Evolutionary conservation across 2,113 vertebrate genomes (phyloP), one percentile per base, ranked within the genome.

Genomic region (Dicentrarchus labrax): DNA sequence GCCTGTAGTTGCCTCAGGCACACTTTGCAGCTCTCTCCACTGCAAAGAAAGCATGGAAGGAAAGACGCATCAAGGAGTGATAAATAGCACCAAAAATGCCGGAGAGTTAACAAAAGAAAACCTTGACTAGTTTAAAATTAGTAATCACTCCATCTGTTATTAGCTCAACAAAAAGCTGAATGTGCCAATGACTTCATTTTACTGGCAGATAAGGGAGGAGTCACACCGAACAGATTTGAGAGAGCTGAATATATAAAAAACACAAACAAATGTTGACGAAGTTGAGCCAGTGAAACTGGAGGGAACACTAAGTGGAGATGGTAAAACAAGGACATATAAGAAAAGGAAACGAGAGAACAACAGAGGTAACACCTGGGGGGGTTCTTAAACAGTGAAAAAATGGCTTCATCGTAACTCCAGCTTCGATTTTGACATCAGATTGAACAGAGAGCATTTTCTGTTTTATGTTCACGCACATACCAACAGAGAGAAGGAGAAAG

Each of bases 101-200:
- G 8, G 4, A 16, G 12, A 76, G 16, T 64, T 0, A 3, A 67
- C 56, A 72, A 80, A 67, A 36, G 22, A 36, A 13, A 60, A 47
- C 19, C 59, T 85, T 79, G 11, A 54, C 50, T 56, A n/a, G 61
- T 71, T 80, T 38, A 65, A 81, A 80, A 81, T 65, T 38, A 73
- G 24, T 72, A 48, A 86, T 41, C 54, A 59, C 38, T 86, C 91
- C 86, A 89, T 93, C 88, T 90, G 91, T 65, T 86, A 71, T 71
- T 73, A 85, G 79, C 50, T 61, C 59, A 66, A 72, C 80, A 78
- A 36, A 68, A 53, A 67, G 12, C 22, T 30, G 30, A 59, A 67
- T 30, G 62, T 56, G 88, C 83, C 78, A 86, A 48, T 22, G 66
- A 62, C 76, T 84, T 61, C 5, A 77, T 70, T 45, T 45, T 8